Evolutionary conservation across 2,888 invertebrate species (phyloP).

Genomic region (Meiosimyza platycephala): DNA sequence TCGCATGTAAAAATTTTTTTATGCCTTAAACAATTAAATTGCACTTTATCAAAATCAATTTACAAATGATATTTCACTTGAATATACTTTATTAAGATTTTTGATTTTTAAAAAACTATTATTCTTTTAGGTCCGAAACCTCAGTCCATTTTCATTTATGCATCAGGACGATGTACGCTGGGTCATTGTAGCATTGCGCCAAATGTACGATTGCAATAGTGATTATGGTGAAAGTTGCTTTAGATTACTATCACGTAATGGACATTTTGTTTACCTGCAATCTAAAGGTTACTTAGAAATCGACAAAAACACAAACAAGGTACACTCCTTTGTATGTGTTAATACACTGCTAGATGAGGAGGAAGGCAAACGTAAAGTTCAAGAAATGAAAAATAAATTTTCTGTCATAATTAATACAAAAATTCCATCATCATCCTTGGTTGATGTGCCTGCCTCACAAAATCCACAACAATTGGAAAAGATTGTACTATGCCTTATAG

Average conservation of each 20-base stretch:
- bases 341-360: conserved; percentile 81
- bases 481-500: conserved; percentile 78
- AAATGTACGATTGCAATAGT: conserved; percentile 89
- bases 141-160: conserved; percentile 90
- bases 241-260: conserved; percentile 81
- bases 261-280: conserved; percentile 85
- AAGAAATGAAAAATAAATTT: conserved; percentile 84
- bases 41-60: background rate
- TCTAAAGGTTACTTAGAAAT: conserved; percentile 88
- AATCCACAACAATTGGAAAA: conserved; percentile 78
- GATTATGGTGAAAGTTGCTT: conserved; percentile 88
- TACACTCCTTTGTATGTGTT: conserved; percentile 87
- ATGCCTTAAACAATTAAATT: too few relatives aligned
- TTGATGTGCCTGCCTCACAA: conserved; percentile 71
- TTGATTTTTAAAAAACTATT: background rate
- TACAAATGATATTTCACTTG: too few relatives aligned
- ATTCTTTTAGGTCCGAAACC: conserved; percentile 75
- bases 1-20: too few relatives aligned
- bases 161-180: conserved; percentile 89
- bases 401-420: conserved; percentile 75
- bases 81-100: background rate
- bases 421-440: conserved; percentile 63
- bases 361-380: conserved; percentile 78
- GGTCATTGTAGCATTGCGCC: conserved; percentile 87
- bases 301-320: conserved; percentile 78